Conservation (phyloP, 1,140 invertebrate species). For the Micrasema longulum region DNA sequence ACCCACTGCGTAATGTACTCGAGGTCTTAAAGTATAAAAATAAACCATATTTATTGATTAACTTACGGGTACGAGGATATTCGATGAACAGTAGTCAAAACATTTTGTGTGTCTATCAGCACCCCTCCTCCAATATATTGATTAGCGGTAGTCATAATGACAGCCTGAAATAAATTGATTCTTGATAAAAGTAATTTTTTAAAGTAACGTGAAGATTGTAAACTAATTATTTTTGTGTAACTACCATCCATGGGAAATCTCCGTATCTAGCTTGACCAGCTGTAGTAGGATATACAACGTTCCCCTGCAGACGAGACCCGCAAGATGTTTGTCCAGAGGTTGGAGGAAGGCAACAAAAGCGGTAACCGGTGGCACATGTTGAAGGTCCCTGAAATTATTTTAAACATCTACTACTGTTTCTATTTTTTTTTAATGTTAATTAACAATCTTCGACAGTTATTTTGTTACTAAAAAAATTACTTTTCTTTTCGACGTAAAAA, state of each 20-base stretch:
- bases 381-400: conserved; percentile 13
- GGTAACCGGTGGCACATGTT: conserved; percentile 62
- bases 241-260: conserved; percentile 70
- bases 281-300: conserved; percentile 57
- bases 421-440: no score
- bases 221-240: no score
- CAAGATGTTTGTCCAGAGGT: conserved; percentile 52
- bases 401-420: no score
- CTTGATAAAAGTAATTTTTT: no score
- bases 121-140: conserved; percentile 77
- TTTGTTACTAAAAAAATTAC: no score
- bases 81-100: conserved; percentile 79
- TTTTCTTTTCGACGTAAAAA: no score
- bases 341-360: conserved; percentile 62
- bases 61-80: conserved; percentile 72
- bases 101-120: conserved; percentile 72
- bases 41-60: no score
- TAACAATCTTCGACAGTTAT: no score
- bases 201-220: no score
- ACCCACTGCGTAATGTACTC: no score
- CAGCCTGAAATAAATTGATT: conserved; percentile 56
- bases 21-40: no score
- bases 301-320: conserved; percentile 60
- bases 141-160: conserved; percentile 67
- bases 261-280: conserved; percentile 69